Percentiles rank a stretch among this genome's conserved stretches.
These are phyloP conservation scores for Geotrypetes seraphini DNA, from an alignment of 2,797 vertebrate genomes.

Conservation along the genomic window DNA sequence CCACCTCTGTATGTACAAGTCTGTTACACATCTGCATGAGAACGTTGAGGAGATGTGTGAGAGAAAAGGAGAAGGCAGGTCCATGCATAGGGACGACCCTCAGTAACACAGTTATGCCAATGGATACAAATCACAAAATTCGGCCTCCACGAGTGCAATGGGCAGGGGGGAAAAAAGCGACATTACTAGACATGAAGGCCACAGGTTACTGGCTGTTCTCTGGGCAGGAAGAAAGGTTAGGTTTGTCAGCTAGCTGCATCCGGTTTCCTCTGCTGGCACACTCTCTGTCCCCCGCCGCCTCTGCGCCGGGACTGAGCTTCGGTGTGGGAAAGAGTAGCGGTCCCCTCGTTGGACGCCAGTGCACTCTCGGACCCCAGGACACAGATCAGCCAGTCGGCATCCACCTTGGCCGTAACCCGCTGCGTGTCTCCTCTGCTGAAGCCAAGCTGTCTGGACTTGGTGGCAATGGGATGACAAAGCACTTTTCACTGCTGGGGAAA, in stretches of 20 bases:
- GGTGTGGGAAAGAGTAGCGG: constrained; percentile 44
- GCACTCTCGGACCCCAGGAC: constrained; percentile 60
- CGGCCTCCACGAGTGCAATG: constrained; percentile 27
- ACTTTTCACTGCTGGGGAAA: constrained; percentile 66
- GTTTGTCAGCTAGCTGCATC: no score
- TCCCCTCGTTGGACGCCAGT: constrained; percentile 81
- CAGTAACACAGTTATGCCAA: no score
- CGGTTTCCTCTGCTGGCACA: constrained; percentile 12
- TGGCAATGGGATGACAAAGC: constrained; percentile 80
- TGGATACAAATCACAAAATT: no score
- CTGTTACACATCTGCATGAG: no score
- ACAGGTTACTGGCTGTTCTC: no score
- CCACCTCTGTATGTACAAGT: no score
- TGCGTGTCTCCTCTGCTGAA: constrained; percentile 82
- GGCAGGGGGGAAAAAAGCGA: constrained; percentile 21
- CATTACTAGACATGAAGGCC: no score
- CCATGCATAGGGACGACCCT: no score
- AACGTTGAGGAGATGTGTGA: no score
- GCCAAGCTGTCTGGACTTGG: constrained; percentile 79
- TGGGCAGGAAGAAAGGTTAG: no score
- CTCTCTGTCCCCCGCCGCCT: neutral
- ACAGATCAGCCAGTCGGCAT: constrained; percentile 80
- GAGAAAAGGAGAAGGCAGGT: no score
- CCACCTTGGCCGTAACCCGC: constrained; percentile 63
- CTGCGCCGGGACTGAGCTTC: constrained; percentile 33